A percentile compares a stretch with the other conserved stretches of the same genome.
Evolutionary conservation across 2,888 invertebrate species (phyloP).

Genomic region (Vesta saturnalis): DNA sequence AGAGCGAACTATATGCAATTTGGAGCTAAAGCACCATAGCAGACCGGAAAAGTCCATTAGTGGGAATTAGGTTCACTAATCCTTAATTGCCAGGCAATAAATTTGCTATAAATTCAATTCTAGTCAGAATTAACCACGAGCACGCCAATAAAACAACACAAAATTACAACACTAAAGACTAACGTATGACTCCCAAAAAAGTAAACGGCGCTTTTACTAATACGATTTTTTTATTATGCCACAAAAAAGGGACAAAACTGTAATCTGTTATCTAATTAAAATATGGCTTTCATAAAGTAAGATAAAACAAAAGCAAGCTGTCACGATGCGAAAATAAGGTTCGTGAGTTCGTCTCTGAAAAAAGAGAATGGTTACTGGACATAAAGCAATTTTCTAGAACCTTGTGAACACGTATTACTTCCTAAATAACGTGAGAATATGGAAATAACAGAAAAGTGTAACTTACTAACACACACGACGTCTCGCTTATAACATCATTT

Average conservation of each 20-base stretch:
- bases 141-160: conserved; percentile 14
- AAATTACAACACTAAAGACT: background rate
- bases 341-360: background rate
- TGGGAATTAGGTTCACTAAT: conserved; percentile 11
- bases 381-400: background rate
- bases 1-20: background rate
- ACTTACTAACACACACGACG: conserved; percentile 33
- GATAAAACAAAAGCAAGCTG: background rate
- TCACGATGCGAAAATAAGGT: background rate
- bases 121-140: conserved; percentile 11
- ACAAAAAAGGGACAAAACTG: too few relatives aligned
- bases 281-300: background rate
- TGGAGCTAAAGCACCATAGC: conserved; percentile 1
- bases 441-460: conserved; percentile 25
- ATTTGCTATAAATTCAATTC: conserved; percentile 15
- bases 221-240: background rate
- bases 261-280: background rate
- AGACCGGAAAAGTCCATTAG: conserved; percentile 14
- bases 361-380: background rate
- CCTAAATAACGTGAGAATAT: conserved; percentile 31
- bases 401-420: conserved; percentile 13
- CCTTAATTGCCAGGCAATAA: conserved; percentile 16
- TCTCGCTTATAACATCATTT: conserved; percentile 44
- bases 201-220: too few relatives aligned
- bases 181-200: background rate